Conservation (phyloP, 2,888 invertebrate species). For the Apodemia duryi region DNA sequence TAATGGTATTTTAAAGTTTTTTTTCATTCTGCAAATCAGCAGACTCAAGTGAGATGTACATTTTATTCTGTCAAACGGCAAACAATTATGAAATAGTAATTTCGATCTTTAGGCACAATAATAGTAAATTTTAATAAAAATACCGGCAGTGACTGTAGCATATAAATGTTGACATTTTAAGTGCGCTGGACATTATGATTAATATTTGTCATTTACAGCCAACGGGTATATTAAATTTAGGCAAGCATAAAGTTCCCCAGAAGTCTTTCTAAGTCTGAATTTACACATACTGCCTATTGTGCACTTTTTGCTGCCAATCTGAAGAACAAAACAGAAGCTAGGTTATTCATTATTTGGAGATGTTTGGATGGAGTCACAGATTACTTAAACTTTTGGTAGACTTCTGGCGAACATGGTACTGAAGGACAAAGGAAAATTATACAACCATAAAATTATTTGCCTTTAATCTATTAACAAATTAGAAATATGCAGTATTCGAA, state of each 20-base stretch:
- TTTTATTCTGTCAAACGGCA: slow-evolving; percentile 45
- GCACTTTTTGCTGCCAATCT: background rate
- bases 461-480: background rate
- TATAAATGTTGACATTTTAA: background rate
- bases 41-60: slow-evolving; percentile 33
- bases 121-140: background rate
- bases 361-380: too few species aligned
- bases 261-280: background rate
- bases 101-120: slow-evolving; percentile 18
- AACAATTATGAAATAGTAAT: slow-evolving; percentile 26
- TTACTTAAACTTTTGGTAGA: background rate
- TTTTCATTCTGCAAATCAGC: too few species aligned
- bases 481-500: background rate
- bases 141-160: slow-evolving; percentile 1
- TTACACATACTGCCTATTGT: background rate
- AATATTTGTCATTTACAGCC: background rate
- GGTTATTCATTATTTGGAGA: too few species aligned
- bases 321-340: too few species aligned
- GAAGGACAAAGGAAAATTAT: background rate
- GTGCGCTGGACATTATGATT: background rate
- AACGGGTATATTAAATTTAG: background rate
- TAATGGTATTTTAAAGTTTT: too few species aligned
- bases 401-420: background rate
- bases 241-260: background rate
- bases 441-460: background rate